Evolutionary conservation across 2,888 invertebrate species (phyloP).

Genomic region (Drosophila helvetica): DNA sequence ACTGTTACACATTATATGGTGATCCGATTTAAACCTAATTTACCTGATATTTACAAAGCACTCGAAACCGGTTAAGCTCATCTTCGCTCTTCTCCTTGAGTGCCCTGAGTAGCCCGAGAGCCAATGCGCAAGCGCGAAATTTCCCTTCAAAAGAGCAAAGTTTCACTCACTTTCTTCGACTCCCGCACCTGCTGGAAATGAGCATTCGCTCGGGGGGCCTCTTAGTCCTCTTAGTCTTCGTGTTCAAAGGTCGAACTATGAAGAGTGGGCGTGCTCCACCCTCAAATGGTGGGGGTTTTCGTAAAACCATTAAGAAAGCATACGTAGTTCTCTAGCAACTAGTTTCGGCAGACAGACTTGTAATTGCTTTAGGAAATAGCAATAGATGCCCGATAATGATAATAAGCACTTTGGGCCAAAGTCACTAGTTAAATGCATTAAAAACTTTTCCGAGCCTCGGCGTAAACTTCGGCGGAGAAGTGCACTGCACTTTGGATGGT

Average conservation of each 20-base stretch:
- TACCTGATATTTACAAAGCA: too few relatives aligned
- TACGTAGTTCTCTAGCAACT: conserved; percentile 58
- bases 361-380: conserved; percentile 77
- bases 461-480: conserved; percentile 46
- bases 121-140: not conserved
- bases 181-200: conserved; percentile 17
- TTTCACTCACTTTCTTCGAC: not conserved
- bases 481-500: conserved; percentile 31
- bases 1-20: too few relatives aligned
- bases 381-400: conserved; percentile 79
- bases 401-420: conserved; percentile 69
- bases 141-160: not conserved
- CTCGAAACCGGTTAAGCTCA: not conserved
- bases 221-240: not conserved
- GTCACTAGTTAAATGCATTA: conserved; percentile 78
- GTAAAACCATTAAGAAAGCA: conserved; percentile 23
- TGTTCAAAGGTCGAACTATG: conserved; percentile 60
- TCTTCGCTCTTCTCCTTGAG: not conserved
- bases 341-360: conserved; percentile 48
- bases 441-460: conserved; percentile 56
- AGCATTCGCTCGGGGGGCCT: conserved; percentile 51
- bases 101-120: too few relatives aligned
- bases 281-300: conserved; percentile 2
- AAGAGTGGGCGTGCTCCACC: conserved; percentile 3
- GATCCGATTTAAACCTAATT: too few relatives aligned